Evolutionary conservation across 2,113 vertebrate genomes (phyloP).

Genomic region (Rhegmatorhina hoffmannsi): DNA sequence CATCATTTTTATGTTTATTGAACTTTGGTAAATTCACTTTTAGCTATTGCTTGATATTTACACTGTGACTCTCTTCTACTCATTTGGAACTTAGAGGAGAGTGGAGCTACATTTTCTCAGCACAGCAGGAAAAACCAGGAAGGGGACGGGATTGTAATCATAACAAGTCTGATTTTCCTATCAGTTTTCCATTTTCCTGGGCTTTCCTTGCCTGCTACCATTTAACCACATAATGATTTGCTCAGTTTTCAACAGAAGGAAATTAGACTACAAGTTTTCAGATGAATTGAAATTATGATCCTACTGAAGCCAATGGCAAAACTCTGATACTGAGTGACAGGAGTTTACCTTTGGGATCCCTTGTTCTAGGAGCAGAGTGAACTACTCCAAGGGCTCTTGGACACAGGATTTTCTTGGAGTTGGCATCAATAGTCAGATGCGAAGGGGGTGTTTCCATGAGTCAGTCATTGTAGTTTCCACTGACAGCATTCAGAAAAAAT

Average conservation of each 20-base stretch:
- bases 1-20: slow-evolving; percentile 85
- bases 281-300: background rate
- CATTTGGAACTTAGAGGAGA: slow-evolving; percentile 18
- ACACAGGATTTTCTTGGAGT: background rate
- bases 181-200: background rate
- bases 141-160: background rate
- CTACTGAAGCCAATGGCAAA: background rate
- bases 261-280: background rate
- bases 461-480: background rate
- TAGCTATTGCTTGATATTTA: slow-evolving; percentile 67
- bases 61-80: slow-evolving; percentile 13
- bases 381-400: background rate
- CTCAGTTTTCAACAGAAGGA: background rate
- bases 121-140: background rate
- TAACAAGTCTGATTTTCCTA: background rate
- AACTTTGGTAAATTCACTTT: slow-evolving; percentile 79
- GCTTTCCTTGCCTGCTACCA: background rate
- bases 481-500: background rate
- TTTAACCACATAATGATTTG: background rate
- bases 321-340: background rate
- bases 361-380: background rate
- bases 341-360: background rate
- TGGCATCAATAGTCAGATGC: background rate
- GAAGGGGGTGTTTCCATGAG: background rate
- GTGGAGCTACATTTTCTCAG: background rate